phyloP scores from a whole-genome alignment of 2,113 vertebrate genomes.

The Spilogale gracilis region DNA sequence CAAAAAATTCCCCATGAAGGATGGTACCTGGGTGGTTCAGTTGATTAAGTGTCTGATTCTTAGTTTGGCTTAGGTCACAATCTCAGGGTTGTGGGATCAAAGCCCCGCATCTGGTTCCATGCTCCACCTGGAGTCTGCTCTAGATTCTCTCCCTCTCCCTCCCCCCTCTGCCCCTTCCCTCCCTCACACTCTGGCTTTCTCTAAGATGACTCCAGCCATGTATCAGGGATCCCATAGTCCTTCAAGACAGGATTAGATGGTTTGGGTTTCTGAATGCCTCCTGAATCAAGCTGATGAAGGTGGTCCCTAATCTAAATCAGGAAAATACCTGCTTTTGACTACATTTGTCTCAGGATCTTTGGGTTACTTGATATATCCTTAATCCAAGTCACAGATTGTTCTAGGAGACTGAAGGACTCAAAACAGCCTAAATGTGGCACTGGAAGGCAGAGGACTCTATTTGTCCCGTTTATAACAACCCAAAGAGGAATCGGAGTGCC shows the following conservation, averaged over 20 bases:
- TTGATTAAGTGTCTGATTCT: background rate
- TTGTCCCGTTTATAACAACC: background rate
- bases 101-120: background rate
- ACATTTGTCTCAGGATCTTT: background rate
- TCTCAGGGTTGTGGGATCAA: background rate
- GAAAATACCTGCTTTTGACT: conserved; percentile 6
- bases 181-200: background rate
- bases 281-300: conserved; percentile 23
- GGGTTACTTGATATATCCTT: background rate
- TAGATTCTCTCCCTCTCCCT: background rate
- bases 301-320: background rate
- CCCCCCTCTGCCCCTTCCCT: too few relatives aligned
- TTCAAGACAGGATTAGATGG: background rate
- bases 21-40: background rate
- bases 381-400: conserved; percentile 42
- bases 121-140: background rate
- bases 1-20: background rate
- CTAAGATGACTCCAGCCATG: background rate
- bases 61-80: background rate
- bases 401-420: background rate
- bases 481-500: background rate
- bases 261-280: background rate
- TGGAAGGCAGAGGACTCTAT: background rate
- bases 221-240: rapidly evolving
- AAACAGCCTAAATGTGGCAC: background rate